Evolutionary conservation across 2,797 vertebrate species (phyloP).

Genomic region (Sebastes trivittatus): DNA sequence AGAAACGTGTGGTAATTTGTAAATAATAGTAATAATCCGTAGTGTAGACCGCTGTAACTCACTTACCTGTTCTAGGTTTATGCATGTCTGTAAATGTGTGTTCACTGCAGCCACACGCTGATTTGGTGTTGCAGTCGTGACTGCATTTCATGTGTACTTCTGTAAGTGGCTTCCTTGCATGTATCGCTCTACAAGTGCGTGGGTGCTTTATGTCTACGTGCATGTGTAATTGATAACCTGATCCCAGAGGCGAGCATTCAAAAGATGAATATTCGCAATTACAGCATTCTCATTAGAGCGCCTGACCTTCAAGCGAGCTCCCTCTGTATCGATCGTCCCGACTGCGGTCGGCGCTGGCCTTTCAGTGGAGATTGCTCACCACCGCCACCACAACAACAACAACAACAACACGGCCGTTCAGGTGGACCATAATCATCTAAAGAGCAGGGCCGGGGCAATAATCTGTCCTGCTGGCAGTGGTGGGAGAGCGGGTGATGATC

Average conservation of each 20-base stretch:
- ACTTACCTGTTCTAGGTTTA: background rate
- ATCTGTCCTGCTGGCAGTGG: slow-evolving; percentile 16
- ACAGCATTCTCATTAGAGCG: slow-evolving; percentile 76
- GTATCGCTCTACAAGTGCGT: background rate
- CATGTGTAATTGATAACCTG: slow-evolving; percentile 71
- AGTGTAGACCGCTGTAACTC: background rate
- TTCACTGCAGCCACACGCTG: background rate
- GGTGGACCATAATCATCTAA: slow-evolving; percentile 41
- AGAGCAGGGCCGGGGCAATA: slow-evolving; percentile 36
- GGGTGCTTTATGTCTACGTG: background rate
- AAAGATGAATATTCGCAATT: slow-evolving; percentile 84
- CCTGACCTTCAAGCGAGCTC: slow-evolving; percentile 79
- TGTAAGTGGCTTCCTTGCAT: slow-evolving; percentile 10
- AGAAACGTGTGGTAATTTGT: too few relatives aligned
- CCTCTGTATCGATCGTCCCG: slow-evolving; percentile 71
- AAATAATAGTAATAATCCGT: too few relatives aligned
- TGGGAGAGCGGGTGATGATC: slow-evolving; percentile 13
- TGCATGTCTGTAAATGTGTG: background rate
- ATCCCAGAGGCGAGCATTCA: slow-evolving; percentile 67
- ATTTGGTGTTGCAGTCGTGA: background rate
- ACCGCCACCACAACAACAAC: slow-evolving; percentile 1
- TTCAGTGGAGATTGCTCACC: slow-evolving; percentile 60
- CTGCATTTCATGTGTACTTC: background rate
- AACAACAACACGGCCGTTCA: slow-evolving; percentile 22
- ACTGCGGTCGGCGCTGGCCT: slow-evolving; percentile 67